These are phyloP conservation scores for Bombyx mori DNA, from an alignment of 1,140 invertebrate genomes.

Conservation along the genomic window ASM3026992v2 NC_085114.1:15301001-15301500, in stretches of 20 bases:
- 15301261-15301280: slow-evolving; percentile 50
- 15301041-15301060: slow-evolving; percentile 61
- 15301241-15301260: slow-evolving; percentile 63
- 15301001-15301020: slow-evolving; percentile 43
- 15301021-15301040: slow-evolving; percentile 62
- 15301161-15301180: slow-evolving; percentile 16
- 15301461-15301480: no score
- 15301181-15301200: slow-evolving; percentile 53
- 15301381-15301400: no score
- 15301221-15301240: slow-evolving; percentile 70
- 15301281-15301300: slow-evolving; percentile 12
- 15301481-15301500: no score
- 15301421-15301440: no score
- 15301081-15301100: slow-evolving; percentile 63
- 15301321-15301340: background rate
- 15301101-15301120: slow-evolving; percentile 37
- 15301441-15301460: no score
- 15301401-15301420: no score
- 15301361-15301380: no score
- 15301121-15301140: slow-evolving; percentile 25
- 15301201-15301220: slow-evolving; percentile 69
- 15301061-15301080: slow-evolving; percentile 38
- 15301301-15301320: slow-evolving; percentile 13
- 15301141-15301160: slow-evolving; percentile 13
- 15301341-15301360: no score